Percentiles rank a stretch among this genome's conserved stretches.
Evolutionary conservation across 2,113 vertebrate species (phyloP).

Genomic region (Alligator sinensis): DNA sequence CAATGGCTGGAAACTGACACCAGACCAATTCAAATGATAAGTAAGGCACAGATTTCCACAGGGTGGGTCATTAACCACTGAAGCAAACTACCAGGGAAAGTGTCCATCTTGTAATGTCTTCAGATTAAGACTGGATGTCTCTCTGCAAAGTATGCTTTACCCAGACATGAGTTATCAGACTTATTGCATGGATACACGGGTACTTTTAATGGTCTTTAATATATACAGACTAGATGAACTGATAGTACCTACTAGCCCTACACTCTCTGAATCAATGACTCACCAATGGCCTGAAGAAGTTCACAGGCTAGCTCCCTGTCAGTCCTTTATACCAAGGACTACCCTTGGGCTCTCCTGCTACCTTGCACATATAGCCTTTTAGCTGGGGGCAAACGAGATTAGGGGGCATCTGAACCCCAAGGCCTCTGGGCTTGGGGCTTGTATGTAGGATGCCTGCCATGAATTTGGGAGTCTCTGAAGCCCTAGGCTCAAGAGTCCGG

Average conservation of each 20-base stretch:
- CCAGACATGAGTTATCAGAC: not conserved
- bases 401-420: too few relatives aligned
- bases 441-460: too few relatives aligned
- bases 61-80: not conserved
- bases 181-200: accelerated
- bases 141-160: not conserved
- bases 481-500: too few relatives aligned
- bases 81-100: not conserved
- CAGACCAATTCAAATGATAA: constrained; percentile 35
- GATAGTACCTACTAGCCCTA: not conserved
- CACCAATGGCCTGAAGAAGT: not conserved
- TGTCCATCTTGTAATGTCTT: not conserved
- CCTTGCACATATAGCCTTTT: too few relatives aligned
- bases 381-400: too few relatives aligned
- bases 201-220: accelerated
- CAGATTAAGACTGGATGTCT: not conserved
- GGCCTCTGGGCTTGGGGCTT: too few relatives aligned
- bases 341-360: too few relatives aligned
- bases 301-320: not conserved
- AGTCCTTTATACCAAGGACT: not conserved
- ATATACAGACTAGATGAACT: not conserved
- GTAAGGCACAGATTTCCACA: not conserved
- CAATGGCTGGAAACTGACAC: constrained; percentile 16
- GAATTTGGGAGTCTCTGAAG: too few relatives aligned
- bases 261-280: accelerated